Evolutionary conservation across 2,797 vertebrate genomes (phyloP).

Genomic region (Smutsia gigantea): DNA sequence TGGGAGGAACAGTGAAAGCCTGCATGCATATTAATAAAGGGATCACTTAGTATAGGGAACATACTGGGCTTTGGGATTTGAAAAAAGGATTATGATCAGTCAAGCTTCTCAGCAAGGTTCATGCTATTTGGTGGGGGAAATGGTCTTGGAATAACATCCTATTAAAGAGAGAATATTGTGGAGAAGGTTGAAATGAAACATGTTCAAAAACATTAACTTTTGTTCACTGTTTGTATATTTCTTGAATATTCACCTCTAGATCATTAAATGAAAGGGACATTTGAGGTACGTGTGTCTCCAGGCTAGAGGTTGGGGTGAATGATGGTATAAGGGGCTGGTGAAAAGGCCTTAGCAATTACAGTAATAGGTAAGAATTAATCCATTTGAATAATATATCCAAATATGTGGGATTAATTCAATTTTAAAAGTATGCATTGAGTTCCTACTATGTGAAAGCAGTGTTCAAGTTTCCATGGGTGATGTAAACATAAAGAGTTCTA

Average conservation of each 20-base stretch:
- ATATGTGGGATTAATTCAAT: not conserved
- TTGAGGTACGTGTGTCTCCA: not conserved
- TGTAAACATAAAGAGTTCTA: not conserved
- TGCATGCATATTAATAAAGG: constrained; percentile 72
- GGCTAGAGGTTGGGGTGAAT: not conserved
- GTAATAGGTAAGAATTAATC: not conserved
- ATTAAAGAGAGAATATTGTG: constrained; percentile 23
- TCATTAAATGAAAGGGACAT: constrained; percentile 30
- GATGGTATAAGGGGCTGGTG: not conserved
- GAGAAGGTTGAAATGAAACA: constrained; percentile 17
- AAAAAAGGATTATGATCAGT: constrained; percentile 65
- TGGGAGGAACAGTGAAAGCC: constrained; percentile 67
- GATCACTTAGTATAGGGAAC: constrained; percentile 68
- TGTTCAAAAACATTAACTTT: not conserved
- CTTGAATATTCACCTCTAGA: not conserved
- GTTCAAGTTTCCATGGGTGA: constrained; percentile 2
- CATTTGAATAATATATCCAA: not conserved
- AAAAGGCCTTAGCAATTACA: constrained; percentile 15
- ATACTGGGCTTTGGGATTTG: constrained; percentile 77
- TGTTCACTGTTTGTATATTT: not conserved
- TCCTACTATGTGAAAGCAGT: not conserved
- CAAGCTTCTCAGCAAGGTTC: constrained; percentile 65
- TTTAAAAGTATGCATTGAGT: not conserved
- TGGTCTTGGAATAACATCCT: not conserved
- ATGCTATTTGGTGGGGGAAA: not conserved